Base-by-base conservation (phyloP, 2,113 vertebrate genomes). In the Microcebus tavaratra region DNA sequence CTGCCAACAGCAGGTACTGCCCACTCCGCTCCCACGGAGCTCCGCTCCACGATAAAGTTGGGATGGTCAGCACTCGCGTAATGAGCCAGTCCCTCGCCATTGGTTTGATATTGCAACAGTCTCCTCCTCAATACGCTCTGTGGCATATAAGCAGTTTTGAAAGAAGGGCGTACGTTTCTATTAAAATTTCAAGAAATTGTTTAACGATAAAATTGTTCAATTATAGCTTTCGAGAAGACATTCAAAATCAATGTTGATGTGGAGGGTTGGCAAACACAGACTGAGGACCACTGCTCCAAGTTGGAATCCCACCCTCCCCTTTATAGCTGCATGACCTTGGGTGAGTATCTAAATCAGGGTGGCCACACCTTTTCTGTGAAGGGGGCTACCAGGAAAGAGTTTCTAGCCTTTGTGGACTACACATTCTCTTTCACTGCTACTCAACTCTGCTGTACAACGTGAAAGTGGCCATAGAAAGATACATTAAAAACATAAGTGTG, bases 1-100 rank as follows among this genome's bases (percentile, higher is more conserved):
- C 7, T 14, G 21, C 25, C 45, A 34, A 2, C 14, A 6, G 1
- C 45, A 9, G 3, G 45, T 3, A 14, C 18, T 42, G 0, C 4
- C 1, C 29, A 21, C 2, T 2, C 12, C 36, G 10, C 48, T 67
- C 29, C 31, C 9, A 55, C 5, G 79, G 13, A 9, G 9, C 57
- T 57, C 12, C 53, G 23, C 25, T 34, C 10, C n/a, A 9, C 14
- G 1, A 0, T 2, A 13, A 57, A 53, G 5, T 36, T 12, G 5
- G 15, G n/a, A 2, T 23, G 20, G 50, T 3, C 10, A 3, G 39
- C 50, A 34, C 42, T 29, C 53, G 34, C 48, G 27, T 20, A 27
- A 45, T 2, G 8, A 90, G 27, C 3, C 18, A 50, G 31, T 48
- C 34, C 11, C 27, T 72, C 53, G 8, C 12, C 23, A 29, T 50